Evolutionary conservation across 2,888 invertebrate genomes (phyloP), one percentile per base, ranked within the genome.

Genomic region (Drosophila leonis): DNA sequence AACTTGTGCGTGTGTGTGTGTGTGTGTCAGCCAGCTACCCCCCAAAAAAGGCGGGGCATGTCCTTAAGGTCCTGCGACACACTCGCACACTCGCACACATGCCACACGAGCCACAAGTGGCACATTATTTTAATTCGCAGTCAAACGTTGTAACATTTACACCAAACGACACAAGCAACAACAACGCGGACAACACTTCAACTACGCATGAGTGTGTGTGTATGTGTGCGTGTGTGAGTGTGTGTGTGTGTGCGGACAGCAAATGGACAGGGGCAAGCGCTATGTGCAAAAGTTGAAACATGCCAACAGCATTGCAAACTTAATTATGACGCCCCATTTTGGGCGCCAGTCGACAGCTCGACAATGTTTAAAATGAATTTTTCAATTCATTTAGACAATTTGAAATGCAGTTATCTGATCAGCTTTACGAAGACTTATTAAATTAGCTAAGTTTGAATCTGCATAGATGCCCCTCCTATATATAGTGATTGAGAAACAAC

Each of bases 71-170:
- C 51, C 51, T 63, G 44, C 42, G 56, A 68, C 77, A 77, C 67
- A 61, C 56, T 52, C 66, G 13, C 77, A 77, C 67, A 61, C 56
- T 52, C 66, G 13, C 54, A 62, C 64, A 39, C 64, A 49, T 18
- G 70, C 63, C 62, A 66, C 49, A 68, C 73, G 80, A 81, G 89
- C 92, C 88, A 91, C 92, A 91, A 92, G 91, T 92, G 91, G 90
- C 89, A 90, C 86, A 90, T 91, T 90, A 90, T 86, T 91, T 91
- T 86, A 87, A 88, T 83, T 82, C 77, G 81, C 82, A 88, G 85
- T 84, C 84, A 86, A 84, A 90, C 84, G 83, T 65, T 79, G 79
- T 77, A 83, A 74, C 88, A 76, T 88, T 88, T 78, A 86, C 85
- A 85, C 85, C 75, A 56, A 59, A 33, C 31, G 42, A 42, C 56